Evolutionary conservation across 2,888 invertebrate species (phyloP).

Genomic region (Lasioglossum oenotherae): DNA sequence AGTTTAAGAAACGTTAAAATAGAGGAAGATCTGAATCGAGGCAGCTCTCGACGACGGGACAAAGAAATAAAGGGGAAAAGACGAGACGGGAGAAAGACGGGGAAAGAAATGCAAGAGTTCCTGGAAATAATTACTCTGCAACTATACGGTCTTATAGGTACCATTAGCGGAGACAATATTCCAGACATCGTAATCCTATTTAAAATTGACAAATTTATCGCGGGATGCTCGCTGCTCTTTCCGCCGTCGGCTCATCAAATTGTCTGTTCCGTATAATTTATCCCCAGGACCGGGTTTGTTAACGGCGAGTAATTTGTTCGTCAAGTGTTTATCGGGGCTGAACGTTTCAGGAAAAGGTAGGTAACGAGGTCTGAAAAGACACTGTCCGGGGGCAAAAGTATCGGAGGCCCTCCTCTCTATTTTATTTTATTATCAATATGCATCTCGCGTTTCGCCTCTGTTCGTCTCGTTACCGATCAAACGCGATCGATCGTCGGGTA

Average conservation of each 20-base stretch:
- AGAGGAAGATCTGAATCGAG: background rate
- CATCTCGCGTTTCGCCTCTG: conserved; percentile 43
- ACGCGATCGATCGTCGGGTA: conserved; percentile 53
- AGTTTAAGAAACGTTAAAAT: background rate
- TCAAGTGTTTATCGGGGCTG: conserved; percentile 72
- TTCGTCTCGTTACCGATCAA: conserved; percentile 29
- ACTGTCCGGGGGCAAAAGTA: conserved; percentile 57
- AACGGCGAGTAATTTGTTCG: conserved; percentile 72
- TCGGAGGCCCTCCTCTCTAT: conserved; percentile 44
- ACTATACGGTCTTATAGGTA: conserved; percentile 42
- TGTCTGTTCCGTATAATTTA: conserved; percentile 70
- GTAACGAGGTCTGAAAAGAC: conserved; percentile 70
- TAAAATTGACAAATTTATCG: conserved; percentile 74
- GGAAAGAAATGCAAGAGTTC: conserved; percentile 47
- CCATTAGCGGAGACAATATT: conserved; percentile 50
- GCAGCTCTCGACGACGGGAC: conserved; percentile 7
- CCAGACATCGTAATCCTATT: conserved; percentile 66
- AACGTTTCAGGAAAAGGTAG: conserved; percentile 69
- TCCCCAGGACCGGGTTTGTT: conserved; percentile 58
- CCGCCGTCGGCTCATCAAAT: conserved; percentile 63
- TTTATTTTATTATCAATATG: conserved; percentile 48
- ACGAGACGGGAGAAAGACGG: conserved; percentile 22
- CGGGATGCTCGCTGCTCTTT: conserved; percentile 48
- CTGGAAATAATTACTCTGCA: conserved; percentile 67
- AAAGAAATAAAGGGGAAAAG: conserved; percentile 9